These are phyloP conservation scores for Pedionomus torquatus DNA, from an alignment of 2,113 vertebrate species.

Conservation along the genomic window DNA sequence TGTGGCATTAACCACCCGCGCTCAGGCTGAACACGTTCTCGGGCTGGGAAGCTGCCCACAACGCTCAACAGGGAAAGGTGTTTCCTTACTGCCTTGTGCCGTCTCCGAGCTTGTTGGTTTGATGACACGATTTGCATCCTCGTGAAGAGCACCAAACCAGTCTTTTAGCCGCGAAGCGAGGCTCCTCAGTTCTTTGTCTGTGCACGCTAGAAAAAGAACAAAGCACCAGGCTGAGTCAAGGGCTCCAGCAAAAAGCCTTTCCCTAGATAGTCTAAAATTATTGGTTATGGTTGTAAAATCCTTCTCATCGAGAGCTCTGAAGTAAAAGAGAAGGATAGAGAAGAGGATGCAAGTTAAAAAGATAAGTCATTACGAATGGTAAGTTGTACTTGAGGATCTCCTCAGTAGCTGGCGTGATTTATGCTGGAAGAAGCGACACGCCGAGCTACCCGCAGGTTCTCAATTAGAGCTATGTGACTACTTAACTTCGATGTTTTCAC, in stretches of 20 bases:
- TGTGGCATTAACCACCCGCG: neutral
- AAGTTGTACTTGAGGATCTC: neutral
- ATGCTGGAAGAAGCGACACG: neutral
- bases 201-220: constrained; percentile 81
- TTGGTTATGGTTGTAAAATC: neutral
- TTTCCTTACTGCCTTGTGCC: constrained; percentile 86
- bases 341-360: neutral
- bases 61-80: neutral
- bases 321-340: neutral
- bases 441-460: neutral
- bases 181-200: constrained; percentile 87
- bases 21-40: neutral
- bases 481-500: constrained; percentile 7
- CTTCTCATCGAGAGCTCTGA: neutral
- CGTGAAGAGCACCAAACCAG: constrained; percentile 93
- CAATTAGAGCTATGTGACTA: neutral
- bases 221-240: constrained; percentile 27
- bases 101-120: constrained; percentile 84
- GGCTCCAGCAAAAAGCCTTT: neutral
- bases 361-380: neutral
- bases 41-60: neutral
- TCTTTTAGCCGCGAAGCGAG: constrained; percentile 92
- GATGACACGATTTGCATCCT: constrained; percentile 91
- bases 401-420: neutral
- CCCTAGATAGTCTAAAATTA: neutral